Conservation (phyloP, 2,113 vertebrate genomes). For the Boulengeromyrus knoepffleri region DNA sequence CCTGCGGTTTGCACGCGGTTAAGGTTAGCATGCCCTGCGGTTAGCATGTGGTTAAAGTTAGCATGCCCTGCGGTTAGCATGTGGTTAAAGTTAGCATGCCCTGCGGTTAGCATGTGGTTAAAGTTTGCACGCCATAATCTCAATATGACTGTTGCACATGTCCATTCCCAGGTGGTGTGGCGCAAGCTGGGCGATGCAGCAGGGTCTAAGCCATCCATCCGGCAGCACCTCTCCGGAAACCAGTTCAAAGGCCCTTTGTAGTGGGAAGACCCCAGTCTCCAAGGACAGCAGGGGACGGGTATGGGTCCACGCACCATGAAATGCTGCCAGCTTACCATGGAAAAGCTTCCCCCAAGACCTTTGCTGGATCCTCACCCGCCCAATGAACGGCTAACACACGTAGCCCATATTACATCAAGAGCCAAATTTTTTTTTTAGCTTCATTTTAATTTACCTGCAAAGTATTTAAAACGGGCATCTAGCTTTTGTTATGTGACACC, state of each 20-base stretch:
- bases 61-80: neutral
- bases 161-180: conserved; percentile 88
- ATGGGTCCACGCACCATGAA: neutral
- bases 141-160: conserved; percentile 52
- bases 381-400: neutral
- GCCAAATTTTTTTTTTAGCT: neutral
- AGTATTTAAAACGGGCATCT: conserved; percentile 50
- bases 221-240: conserved; percentile 79
- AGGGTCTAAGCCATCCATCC: conserved; percentile 88
- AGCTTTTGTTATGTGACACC: conserved; percentile 36
- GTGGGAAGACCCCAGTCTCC: conserved; percentile 11
- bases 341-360: neutral
- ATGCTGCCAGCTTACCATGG: neutral
- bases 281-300: neutral
- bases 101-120: neutral
- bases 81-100: neutral
- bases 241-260: conserved; percentile 84
- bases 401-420: neutral
- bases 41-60: neutral
- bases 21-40: neutral
- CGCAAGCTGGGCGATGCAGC: conserved; percentile 92
- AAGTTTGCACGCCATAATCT: conserved; percentile 38
- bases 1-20: neutral
- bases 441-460: conserved; percentile 31
- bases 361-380: neutral